phyloP scores from a whole-genome alignment of 2,888 invertebrate species.

The Erebia palarica region DNA sequence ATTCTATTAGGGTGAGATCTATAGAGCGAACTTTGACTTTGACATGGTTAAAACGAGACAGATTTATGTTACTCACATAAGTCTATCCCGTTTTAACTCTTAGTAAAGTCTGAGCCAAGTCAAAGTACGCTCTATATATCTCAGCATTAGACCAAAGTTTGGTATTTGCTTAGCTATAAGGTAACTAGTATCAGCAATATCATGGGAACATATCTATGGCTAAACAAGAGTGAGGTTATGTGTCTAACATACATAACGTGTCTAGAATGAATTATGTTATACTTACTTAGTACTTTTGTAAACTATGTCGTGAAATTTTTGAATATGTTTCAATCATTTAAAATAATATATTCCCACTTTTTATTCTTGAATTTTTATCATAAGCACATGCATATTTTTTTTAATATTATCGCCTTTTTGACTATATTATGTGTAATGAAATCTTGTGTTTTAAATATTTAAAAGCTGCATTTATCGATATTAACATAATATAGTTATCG shows the following conservation, averaged over 20 bases:
- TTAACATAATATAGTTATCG: neutral
- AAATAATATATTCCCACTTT: neutral
- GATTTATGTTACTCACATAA: too few relatives aligned
- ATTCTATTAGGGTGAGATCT: too few relatives aligned
- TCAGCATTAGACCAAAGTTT: constrained; percentile 15
- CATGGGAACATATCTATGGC: constrained; percentile 29
- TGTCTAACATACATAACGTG: constrained; percentile 14
- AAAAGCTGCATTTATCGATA: neutral
- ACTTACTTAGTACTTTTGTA: neutral
- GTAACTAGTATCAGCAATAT: constrained; percentile 25
- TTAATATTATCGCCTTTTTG: too few relatives aligned
- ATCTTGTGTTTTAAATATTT: neutral
- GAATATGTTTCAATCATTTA: neutral
- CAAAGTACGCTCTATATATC: too few relatives aligned
- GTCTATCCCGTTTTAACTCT: too few relatives aligned
- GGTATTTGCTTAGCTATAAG: constrained; percentile 29
- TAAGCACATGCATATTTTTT: too few relatives aligned
- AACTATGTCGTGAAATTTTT: constrained; percentile 8
- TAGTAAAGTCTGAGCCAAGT: too few relatives aligned
- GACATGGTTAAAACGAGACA: too few relatives aligned
- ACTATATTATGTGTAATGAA: too few relatives aligned
- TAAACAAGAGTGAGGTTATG: constrained; percentile 24
- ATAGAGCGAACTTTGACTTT: too few relatives aligned
- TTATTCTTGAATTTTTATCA: too few relatives aligned
- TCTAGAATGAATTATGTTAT: constrained; percentile 1